phyloP scores from a whole-genome alignment of 37 sponge, comb jelly and placozoan genomes.

The Halisarca cf. caerulea region DNA sequence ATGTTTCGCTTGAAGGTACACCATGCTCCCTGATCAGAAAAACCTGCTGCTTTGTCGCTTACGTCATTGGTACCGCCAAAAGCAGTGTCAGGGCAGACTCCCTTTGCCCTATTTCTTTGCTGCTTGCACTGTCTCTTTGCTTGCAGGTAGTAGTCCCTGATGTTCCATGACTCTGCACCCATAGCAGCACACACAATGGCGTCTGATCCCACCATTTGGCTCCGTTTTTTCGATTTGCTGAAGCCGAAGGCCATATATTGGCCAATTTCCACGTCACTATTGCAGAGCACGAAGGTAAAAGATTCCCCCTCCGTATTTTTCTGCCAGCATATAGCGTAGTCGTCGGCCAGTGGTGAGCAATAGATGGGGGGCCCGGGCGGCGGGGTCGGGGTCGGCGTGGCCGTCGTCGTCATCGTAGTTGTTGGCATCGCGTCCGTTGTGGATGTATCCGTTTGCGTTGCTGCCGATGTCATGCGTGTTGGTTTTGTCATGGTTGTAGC shows the following conservation, averaged over 20 bases:
- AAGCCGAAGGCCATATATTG: conserved; percentile 15
- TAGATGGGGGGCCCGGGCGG: no score
- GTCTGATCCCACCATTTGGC: not conserved
- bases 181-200: not conserved
- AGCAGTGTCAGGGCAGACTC: not conserved
- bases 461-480: not conserved
- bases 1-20: not conserved
- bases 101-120: not conserved
- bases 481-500: no score
- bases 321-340: not conserved
- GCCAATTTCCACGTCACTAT: not conserved
- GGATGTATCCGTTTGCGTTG: not conserved
- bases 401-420: not conserved
- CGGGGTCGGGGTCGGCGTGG: not conserved
- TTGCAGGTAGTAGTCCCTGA: not conserved
- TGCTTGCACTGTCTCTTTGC: not conserved
- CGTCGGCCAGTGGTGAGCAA: not conserved
- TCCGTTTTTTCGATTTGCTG: not conserved
- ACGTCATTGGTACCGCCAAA: not conserved
- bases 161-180: not conserved
- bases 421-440: not conserved
- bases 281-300: not conserved
- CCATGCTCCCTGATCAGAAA: not conserved
- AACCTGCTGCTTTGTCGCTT: not conserved
- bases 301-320: not conserved